Evolutionary conservation across 2,888 invertebrate species (phyloP), one percentile per base, ranked within the genome.

Genomic region (Rhimphoctona megacephalus): DNA sequence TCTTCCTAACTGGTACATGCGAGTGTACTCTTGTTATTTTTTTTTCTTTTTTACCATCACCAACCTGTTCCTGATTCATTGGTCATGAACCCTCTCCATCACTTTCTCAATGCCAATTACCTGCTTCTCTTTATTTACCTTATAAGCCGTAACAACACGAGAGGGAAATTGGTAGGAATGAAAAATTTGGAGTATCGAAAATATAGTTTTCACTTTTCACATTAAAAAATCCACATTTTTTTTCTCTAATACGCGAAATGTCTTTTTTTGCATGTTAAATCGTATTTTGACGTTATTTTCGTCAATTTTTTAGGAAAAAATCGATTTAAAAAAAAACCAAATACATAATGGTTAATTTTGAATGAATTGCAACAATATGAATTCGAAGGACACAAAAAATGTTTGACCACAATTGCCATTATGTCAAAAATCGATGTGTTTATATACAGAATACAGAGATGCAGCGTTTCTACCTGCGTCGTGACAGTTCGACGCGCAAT

Each of bases 381-480:
- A 39, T 67, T 22, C 14, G 33, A 64, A n/a, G 22, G 2, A 22
- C 61, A 61, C 30, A 30, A 25, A 49, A 7, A 61, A 61, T 57
- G 33, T 8, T 11, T 7, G 5, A 14, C 5, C 30, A 30, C 14
- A 17, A 11, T 61, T 61, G 30, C 17, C 30, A 46, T 46, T 25
- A 11, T 6, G 25, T 49, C 86, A 74, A n/a, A 77, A 54, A 80
- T 30, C 46, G 80, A 87, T 83, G 74, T 72, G 86, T 88, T 64
- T 88, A 84, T 89, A 89, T 88, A 88, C 86, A 89, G 90, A 79
- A 89, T 88, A 88, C 86, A 89, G 90, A 79, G 81, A 84, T n/a
- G 49, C 49, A 22, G 19, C 43, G 14, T 14, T 49, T 64, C 70
- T 81, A 81, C 66, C 25, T 67, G 36, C 54, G 36, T 54, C n/a